Conservation (phyloP, 2,113 vertebrate genomes). For the Dunckerocampus dactyliophorus region DNA sequence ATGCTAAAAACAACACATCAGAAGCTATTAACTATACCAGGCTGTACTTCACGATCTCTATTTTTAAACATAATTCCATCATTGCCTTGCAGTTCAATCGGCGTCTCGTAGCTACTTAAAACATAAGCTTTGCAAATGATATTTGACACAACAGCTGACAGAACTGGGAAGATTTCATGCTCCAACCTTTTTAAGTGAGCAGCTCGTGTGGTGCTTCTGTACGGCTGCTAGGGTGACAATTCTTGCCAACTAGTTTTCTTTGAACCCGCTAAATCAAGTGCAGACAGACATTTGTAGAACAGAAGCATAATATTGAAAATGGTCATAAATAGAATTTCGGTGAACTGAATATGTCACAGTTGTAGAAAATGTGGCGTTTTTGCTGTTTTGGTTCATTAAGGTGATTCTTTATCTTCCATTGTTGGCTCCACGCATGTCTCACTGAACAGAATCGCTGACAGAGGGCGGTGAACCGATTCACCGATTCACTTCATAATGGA, state of each 20-base stretch:
- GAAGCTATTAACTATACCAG: conserved; percentile 44
- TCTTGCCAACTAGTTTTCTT: conserved; percentile 29
- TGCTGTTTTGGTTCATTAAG: neutral
- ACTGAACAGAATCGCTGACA: neutral
- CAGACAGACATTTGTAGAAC: conserved; percentile 16
- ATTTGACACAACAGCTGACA: conserved; percentile 51
- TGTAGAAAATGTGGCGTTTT: neutral
- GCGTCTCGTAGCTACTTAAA: conserved; percentile 26
- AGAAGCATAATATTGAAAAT: neutral
- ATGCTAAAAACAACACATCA: conserved; percentile 45
- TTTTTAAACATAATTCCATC: conserved; percentile 43
- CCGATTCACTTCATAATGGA: no score
- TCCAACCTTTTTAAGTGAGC: conserved; percentile 37
- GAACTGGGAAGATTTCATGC: conserved; percentile 41
- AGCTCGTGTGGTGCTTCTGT: conserved; percentile 12
- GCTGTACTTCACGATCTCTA: conserved; percentile 31
- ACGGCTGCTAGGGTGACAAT: conserved; percentile 40
- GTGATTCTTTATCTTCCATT: neutral
- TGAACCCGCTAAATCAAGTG: conserved; percentile 22
- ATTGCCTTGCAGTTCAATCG: conserved; percentile 19
- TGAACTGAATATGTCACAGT: conserved; percentile 15
- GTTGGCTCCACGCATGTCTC: neutral
- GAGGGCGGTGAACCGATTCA: neutral
- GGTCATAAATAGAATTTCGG: conserved; percentile 35
- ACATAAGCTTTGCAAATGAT: conserved; percentile 29